phyloP scores from a whole-genome alignment of 2,797 vertebrate genomes.

The Enteromius paludinosus region DNA sequence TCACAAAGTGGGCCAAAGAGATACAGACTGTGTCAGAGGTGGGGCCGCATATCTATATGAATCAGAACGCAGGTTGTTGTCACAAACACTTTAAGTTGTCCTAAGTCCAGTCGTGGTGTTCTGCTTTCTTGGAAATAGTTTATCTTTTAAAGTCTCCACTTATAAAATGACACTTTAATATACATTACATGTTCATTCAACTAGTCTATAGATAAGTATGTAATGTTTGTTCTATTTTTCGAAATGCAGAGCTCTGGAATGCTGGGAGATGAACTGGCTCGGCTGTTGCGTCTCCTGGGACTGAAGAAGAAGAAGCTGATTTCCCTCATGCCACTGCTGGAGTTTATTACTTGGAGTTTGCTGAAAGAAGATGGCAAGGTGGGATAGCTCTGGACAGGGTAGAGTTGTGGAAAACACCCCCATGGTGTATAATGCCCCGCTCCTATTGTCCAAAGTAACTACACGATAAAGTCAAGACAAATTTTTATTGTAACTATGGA shows the following conservation, averaged over 20 bases:
- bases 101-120: background rate
- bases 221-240: background rate
- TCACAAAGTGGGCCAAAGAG: constrained; percentile 79
- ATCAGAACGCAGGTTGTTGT: background rate
- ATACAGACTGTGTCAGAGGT: constrained; percentile 75
- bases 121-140: constrained; percentile 10
- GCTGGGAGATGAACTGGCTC: constrained; percentile 68
- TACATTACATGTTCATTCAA: background rate
- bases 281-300: constrained; percentile 69
- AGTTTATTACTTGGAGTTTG: constrained; percentile 84
- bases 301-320: constrained; percentile 75
- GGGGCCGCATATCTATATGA: constrained; percentile 37
- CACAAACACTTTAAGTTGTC: too few species aligned
- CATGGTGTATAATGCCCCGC: too few species aligned
- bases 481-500: too few species aligned
- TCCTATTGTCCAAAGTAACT: too few species aligned
- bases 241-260: constrained; percentile 73
- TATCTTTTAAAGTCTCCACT: background rate
- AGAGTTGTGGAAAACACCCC: too few species aligned
- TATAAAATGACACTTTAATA: background rate
- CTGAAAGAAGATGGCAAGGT: constrained; percentile 78
- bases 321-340: constrained; percentile 76
- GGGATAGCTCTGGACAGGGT: constrained; percentile 30
- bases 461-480: too few species aligned
- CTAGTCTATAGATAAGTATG: background rate